These are phyloP conservation scores for Coryphaenoides rupestris DNA, from an alignment of 2,113 vertebrate species.

Conservation along the genomic window DNA sequence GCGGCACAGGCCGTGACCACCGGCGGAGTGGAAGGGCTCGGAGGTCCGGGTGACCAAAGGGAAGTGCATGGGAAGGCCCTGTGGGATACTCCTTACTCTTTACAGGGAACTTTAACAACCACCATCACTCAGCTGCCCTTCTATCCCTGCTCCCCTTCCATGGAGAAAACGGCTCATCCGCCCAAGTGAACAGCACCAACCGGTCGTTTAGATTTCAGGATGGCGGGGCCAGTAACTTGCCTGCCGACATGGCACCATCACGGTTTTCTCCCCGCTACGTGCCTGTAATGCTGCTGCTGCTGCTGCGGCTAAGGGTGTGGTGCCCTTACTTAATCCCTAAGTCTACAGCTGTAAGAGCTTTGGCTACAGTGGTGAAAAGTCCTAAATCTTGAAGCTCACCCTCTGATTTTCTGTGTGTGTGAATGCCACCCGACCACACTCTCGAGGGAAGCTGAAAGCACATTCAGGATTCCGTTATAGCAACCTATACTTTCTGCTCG, in stretches of 20 bases:
- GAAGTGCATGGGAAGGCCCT: too few species aligned
- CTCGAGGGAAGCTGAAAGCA: slow-evolving; percentile 20
- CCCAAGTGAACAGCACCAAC: too few species aligned
- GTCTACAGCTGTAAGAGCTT: slow-evolving; percentile 37
- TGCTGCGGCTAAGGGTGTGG: slow-evolving; percentile 48
- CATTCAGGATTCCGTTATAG: slow-evolving; percentile 28
- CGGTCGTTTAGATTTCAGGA: slow-evolving; percentile 19
- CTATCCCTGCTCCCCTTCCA: too few species aligned
- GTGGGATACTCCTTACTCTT: too few species aligned
- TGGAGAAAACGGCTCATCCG: too few species aligned
- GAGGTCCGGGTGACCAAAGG: too few species aligned
- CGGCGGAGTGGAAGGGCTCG: too few species aligned
- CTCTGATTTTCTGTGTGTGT: slow-evolving; percentile 35
- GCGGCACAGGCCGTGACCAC: too few species aligned
- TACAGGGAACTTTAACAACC: too few species aligned
- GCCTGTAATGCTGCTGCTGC: slow-evolving; percentile 41
- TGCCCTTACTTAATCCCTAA: slow-evolving; percentile 27
- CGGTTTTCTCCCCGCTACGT: slow-evolving; percentile 25
- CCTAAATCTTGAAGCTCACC: slow-evolving; percentile 20
- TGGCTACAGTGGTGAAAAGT: slow-evolving; percentile 32
- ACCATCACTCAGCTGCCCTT: too few species aligned
- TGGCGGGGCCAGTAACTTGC: not conserved
- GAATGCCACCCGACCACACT: slow-evolving; percentile 40
- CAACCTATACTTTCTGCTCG: slow-evolving; percentile 35
- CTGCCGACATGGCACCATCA: slow-evolving; percentile 28